phyloP scores from a whole-genome alignment of 64 coral and sea anemone species.

The Trachythela sp. region DNA sequence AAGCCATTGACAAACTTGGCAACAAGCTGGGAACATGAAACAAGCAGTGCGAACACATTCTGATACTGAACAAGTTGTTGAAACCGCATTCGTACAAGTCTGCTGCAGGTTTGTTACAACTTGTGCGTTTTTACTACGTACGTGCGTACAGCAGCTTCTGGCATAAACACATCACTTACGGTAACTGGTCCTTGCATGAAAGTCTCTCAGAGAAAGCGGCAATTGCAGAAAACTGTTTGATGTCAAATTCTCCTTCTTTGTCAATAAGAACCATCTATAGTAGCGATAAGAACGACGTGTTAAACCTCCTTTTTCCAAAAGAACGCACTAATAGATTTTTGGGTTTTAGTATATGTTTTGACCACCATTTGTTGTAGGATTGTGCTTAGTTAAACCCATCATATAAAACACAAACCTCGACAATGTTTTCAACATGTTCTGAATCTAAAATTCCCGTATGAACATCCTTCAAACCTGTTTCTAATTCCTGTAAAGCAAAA shows the following conservation, averaged over 20 bases:
- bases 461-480: not conserved
- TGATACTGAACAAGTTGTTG: too few species aligned
- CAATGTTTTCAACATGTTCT: not conserved
- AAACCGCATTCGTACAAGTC: too few species aligned
- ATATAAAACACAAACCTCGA: not conserved
- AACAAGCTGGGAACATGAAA: too few species aligned
- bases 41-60: too few species aligned
- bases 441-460: not conserved
- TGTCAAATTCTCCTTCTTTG: constrained; percentile 57
- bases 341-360: too few species aligned
- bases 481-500: not conserved
- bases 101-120: too few species aligned
- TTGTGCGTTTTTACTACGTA: too few species aligned
- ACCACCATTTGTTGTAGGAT: too few species aligned
- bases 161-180: not conserved
- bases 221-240: constrained; percentile 90
- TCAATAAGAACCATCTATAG: constrained; percentile 76
- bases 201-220: constrained; percentile 95
- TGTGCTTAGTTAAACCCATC: not conserved
- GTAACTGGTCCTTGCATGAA: constrained; percentile 50
- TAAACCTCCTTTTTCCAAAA: too few species aligned
- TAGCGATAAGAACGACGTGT: not conserved
- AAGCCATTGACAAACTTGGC: too few species aligned
- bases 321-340: too few species aligned
- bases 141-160: too few species aligned